Evolutionary conservation across 2,888 invertebrate species (phyloP).

Genomic region (Cataglyphis rosenhaueri): DNA sequence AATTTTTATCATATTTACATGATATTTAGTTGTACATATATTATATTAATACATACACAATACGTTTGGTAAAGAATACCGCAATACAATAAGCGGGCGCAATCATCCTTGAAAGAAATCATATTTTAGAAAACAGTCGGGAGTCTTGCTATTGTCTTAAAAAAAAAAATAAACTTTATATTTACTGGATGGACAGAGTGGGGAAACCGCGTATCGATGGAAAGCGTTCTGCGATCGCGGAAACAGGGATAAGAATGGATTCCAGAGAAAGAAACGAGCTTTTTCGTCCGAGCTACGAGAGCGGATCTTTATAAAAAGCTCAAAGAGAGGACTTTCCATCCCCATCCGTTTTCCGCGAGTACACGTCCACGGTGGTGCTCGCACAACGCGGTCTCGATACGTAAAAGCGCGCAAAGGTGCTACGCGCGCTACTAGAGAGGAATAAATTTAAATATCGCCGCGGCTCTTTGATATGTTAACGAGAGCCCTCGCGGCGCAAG

Average conservation of each 20-base stretch:
- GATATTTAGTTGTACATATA: background rate
- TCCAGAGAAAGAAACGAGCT: slow-evolving; percentile 64
- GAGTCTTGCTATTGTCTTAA: background rate
- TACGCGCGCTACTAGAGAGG: slow-evolving; percentile 55
- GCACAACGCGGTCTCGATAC: slow-evolving; percentile 66
- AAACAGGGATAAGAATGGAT: slow-evolving; percentile 41
- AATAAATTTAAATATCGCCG: slow-evolving; percentile 83
- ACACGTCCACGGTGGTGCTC: slow-evolving; percentile 50
- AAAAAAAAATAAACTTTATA: slow-evolving; percentile 17
- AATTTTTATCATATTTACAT: background rate
- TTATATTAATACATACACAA: background rate
- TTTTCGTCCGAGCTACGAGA: slow-evolving; percentile 59
- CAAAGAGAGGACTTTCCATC: slow-evolving; percentile 40
- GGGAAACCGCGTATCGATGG: slow-evolving; percentile 55
- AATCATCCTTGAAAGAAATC: background rate
- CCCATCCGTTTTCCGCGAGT: slow-evolving; percentile 60
- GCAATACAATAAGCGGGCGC: background rate
- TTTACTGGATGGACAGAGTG: slow-evolving; percentile 65
- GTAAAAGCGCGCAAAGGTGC: slow-evolving; percentile 58
- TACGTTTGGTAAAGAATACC: background rate
- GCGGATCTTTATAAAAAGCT: slow-evolving; percentile 68
- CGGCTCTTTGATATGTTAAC: slow-evolving; percentile 84
- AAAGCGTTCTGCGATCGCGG: slow-evolving; percentile 12
- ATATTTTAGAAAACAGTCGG: slow-evolving; percentile 33
- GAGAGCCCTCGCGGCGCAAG: slow-evolving; percentile 70